Percentiles rank a stretch among this genome's conserved stretches.
Evolutionary conservation across 2,113 vertebrate genomes (phyloP).

Genomic region (Piaya cayana): DNA sequence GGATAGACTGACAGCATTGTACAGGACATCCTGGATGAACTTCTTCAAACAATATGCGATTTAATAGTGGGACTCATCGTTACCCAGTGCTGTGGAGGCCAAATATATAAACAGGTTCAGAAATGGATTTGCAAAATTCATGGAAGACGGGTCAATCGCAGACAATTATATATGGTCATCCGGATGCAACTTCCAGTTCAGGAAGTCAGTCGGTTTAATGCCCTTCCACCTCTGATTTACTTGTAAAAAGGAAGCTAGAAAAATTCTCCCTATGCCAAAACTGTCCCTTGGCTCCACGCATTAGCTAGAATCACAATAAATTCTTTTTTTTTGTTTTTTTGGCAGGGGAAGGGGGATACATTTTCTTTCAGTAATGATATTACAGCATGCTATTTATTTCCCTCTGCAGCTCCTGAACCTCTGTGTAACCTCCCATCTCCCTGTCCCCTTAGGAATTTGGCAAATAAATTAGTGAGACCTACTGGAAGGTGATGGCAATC

Average conservation of each 20-base stretch:
- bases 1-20: background rate
- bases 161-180: constrained; percentile 51
- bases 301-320: background rate
- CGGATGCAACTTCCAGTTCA: constrained; percentile 31
- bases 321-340: background rate
- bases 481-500: constrained; percentile 20
- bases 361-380: constrained; percentile 27
- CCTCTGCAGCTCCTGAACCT: background rate
- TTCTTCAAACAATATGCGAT: background rate
- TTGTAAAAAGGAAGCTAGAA: constrained; percentile 25
- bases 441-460: constrained; percentile 8
- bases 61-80: background rate
- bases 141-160: background rate
- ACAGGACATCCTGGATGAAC: constrained; percentile 56
- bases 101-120: background rate
- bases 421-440: constrained; percentile 1
- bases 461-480: constrained; percentile 24
- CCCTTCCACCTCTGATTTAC: constrained; percentile 41
- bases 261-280: constrained; percentile 17
- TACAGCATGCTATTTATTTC: constrained; percentile 7
- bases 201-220: constrained; percentile 22
- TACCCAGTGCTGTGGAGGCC: background rate
- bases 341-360: background rate
- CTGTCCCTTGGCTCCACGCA: constrained; percentile 3
- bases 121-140: background rate